A percentile compares a stretch with the other conserved stretches of the same genome.
These are phyloP conservation scores for Metallyticus violacea DNA, from an alignment of 2,888 invertebrate genomes.

Conservation along the genomic window DNA sequence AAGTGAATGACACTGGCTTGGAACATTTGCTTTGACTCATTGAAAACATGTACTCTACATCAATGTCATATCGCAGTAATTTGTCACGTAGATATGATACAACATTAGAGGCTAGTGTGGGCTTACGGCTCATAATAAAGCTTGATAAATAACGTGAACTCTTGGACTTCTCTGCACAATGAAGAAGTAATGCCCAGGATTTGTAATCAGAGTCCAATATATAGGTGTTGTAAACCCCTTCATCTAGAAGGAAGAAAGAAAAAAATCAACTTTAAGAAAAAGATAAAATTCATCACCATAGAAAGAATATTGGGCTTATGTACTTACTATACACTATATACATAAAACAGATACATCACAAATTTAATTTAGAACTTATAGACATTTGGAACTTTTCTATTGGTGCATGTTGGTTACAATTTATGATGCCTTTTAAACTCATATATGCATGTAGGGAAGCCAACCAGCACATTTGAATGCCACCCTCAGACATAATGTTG, in stretches of 20 bases:
- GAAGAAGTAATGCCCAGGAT: constrained; percentile 78
- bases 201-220: constrained; percentile 81
- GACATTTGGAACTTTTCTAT: too few relatives aligned
- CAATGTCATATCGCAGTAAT: constrained; percentile 76
- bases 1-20: neutral
- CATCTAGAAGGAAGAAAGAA: constrained; percentile 58
- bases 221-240: constrained; percentile 85
- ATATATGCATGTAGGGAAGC: too few relatives aligned
- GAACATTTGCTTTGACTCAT: constrained; percentile 71
- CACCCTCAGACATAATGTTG: too few relatives aligned
- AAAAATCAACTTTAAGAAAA: too few relatives aligned
- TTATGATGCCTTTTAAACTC: too few relatives aligned
- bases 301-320: too few relatives aligned
- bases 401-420: too few relatives aligned
- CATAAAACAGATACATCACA: too few relatives aligned
- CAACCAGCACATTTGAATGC: too few relatives aligned
- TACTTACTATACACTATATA: too few relatives aligned
- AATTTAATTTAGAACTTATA: too few relatives aligned
- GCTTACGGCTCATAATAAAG: constrained; percentile 69
- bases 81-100: constrained; percentile 71
- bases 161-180: constrained; percentile 80
- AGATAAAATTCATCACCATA: too few relatives aligned
- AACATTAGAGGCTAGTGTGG: constrained; percentile 61
- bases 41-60: constrained; percentile 77
- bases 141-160: constrained; percentile 78